A percentile compares a stretch with the other conserved stretches of the same genome.
These are phyloP conservation scores for Tinamus guttatus DNA, from an alignment of 2,113 vertebrate genomes.

Conservation along the genomic window DNA sequence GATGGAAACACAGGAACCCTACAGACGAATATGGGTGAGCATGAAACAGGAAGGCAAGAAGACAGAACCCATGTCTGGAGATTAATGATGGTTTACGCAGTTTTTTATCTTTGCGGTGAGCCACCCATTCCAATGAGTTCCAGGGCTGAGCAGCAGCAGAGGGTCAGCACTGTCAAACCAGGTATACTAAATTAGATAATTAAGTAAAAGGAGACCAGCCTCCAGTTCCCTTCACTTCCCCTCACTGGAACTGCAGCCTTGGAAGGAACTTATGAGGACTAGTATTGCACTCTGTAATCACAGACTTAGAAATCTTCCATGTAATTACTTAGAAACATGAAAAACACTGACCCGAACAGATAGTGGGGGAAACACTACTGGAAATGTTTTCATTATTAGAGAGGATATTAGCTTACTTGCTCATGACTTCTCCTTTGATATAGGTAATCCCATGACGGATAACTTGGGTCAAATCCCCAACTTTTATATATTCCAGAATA, in stretches of 20 bases:
- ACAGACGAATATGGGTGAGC: not conserved
- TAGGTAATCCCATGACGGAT: conserved; percentile 3
- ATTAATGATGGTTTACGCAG: not conserved
- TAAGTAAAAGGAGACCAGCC: not conserved
- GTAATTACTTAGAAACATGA: not conserved
- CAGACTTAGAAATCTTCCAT: not conserved
- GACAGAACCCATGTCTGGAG: not conserved
- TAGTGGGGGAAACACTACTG: not conserved
- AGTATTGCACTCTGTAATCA: not conserved
- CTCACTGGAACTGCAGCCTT: not conserved
- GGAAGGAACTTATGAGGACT: not conserved
- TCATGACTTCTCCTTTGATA: conserved; percentile 52
- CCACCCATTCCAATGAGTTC: not conserved
- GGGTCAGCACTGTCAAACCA: not conserved
- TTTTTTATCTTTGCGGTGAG: not conserved
- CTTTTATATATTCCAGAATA: conserved; percentile 9
- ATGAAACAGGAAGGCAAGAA: not conserved
- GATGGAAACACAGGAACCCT: not conserved
- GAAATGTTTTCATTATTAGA: conserved; percentile 11
- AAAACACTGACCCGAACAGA: not conserved
- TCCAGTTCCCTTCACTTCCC: not conserved
- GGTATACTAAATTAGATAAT: not conserved
- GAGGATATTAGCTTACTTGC: conserved; percentile 12
- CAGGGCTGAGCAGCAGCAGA: not conserved
- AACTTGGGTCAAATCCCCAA: conserved; percentile 4